Evolutionary conservation across 2,113 vertebrate genomes (phyloP), one percentile per base, ranked within the genome.

Genomic region (Microcebus murinus): DNA sequence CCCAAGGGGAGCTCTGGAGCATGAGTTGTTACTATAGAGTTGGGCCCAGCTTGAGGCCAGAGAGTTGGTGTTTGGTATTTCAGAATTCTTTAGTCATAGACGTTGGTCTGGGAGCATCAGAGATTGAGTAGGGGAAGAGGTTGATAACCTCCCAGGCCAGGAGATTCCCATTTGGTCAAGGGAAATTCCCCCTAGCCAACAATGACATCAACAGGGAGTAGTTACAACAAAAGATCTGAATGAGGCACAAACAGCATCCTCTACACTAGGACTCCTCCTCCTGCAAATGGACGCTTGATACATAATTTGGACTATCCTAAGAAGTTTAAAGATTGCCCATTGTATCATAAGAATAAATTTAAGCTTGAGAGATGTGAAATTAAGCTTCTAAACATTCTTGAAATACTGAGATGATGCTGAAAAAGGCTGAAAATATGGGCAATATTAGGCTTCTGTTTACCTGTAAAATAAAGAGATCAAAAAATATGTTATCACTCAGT

Each of bases 281-380:
- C 25, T 42, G 70, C 7, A 10, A 55, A 23, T 29, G 45, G 8
- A 12, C 45, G 14, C 29, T 3, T 21, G 2, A 27, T 23, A 3
- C 7, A 48, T 57, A 34, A 20, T 42, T 31, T 79, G 6, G 42
- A 45, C 12, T 61, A 3, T 45, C 48, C 45, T n/a, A 52, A 45
- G 34, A 23, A 27, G 2, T 52, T 91, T 74, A 27, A 27, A 85
- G 39, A 67, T 10, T 63, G 2, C 6, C 36, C 50, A 20, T 18
- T 39, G 5, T 55, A 79, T 50, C 77, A 42, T 8, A 17, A 87
- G 36, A 63, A 63, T 45, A n/a, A 12, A 79, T 48, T 88, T 91
- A 42, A 88, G 18, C 48, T 88, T 85, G 87, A 90, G 80, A 83
- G 74, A 90, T 87, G 50, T 65, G 17, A 87, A 92, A 84, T n/a